These are phyloP conservation scores for Cataglyphis hispanica DNA, from an alignment of 1,140 invertebrate species.

Conservation along the genomic window DNA sequence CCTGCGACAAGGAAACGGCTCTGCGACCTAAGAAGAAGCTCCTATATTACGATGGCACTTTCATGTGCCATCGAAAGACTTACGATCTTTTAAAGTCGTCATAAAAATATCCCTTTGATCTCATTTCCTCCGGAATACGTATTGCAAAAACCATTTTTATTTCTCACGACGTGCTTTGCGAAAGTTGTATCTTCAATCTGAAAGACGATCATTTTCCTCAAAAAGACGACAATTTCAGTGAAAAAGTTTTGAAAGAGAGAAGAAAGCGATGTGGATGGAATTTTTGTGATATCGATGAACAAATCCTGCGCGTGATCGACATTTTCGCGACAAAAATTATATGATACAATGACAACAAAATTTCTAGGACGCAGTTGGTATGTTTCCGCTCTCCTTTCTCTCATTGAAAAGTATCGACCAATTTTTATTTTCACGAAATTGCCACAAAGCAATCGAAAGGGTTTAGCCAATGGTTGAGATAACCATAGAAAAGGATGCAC, in stretches of 20 bases:
- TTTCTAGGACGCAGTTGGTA: neutral
- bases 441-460: constrained; percentile 50
- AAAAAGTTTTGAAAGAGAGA: constrained; percentile 15
- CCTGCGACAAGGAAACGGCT: neutral
- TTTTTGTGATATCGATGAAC: constrained; percentile 8
- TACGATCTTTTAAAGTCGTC: neutral
- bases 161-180: neutral
- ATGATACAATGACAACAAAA: constrained; percentile 4
- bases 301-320: constrained; percentile 6
- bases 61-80: neutral
- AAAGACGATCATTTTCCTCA: neutral
- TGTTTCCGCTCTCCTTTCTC: neutral
- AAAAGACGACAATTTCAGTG: neutral
- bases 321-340: constrained; percentile 35
- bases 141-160: constrained; percentile 11
- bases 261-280: constrained; percentile 28
- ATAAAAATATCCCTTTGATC: constrained; percentile 1
- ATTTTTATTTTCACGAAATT: constrained; percentile 46
- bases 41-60: neutral
- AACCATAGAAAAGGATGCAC: neutral
- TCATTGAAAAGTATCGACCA: neutral
- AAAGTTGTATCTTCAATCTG: constrained; percentile 18
- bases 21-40: neutral
- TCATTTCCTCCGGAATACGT: constrained; percentile 3
- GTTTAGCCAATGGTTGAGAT: constrained; percentile 33